These are phyloP conservation scores for Serinus canaria DNA, from an alignment of 2,113 vertebrate genomes.

Conservation along the genomic window DNA sequence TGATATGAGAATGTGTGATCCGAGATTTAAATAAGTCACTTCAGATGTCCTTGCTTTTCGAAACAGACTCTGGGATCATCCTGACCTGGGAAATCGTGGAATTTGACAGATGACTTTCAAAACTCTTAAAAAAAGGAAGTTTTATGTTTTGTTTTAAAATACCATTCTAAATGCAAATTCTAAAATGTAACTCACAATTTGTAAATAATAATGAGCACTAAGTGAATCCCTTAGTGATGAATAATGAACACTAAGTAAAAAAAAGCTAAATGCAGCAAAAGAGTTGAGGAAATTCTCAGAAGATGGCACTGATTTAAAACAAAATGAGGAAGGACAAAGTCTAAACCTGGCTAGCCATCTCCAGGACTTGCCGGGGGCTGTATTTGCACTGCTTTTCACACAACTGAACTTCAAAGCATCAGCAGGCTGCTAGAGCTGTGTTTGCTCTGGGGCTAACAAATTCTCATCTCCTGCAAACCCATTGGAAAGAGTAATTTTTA, in stretches of 20 bases:
- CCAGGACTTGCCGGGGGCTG: neutral
- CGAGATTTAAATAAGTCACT: neutral
- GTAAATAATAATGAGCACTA: neutral
- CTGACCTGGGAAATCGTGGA: neutral
- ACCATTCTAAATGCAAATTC: neutral
- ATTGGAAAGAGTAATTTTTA: neutral
- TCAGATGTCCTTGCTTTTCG: neutral
- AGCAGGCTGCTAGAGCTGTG: neutral
- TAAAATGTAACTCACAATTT: neutral
- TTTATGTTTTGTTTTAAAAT: neutral
- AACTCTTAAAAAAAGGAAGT: neutral
- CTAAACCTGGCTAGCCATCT: neutral
- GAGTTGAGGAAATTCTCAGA: neutral
- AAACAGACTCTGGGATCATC: neutral
- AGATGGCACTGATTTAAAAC: neutral
- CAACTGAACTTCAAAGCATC: neutral
- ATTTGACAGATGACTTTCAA: neutral
- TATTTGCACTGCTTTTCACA: neutral
- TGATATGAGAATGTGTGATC: neutral
- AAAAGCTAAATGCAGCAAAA: neutral
- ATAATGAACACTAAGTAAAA: neutral
- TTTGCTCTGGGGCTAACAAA: neutral
- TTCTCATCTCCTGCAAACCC: neutral
- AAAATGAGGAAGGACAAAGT: neutral
- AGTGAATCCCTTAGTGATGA: no score